Evolutionary conservation across 2,797 vertebrate genomes (phyloP).

Genomic region (Apogon talboti): DNA sequence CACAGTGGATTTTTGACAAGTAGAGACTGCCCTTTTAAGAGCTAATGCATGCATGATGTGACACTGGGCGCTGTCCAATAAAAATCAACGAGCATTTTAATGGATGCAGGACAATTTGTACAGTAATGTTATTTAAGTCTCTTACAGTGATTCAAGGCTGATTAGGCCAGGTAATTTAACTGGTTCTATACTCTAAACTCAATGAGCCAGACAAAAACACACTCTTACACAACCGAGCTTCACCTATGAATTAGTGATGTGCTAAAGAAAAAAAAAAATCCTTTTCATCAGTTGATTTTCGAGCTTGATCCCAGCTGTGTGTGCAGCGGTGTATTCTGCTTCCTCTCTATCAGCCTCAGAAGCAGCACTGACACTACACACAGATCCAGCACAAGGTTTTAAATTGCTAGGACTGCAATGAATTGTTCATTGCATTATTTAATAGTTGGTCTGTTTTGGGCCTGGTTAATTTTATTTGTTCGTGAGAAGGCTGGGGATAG

Average conservation of each 20-base stretch:
- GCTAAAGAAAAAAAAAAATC: neutral
- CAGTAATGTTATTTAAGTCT: constrained; percentile 51
- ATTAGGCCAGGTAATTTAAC: constrained; percentile 40
- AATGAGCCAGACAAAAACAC: constrained; percentile 28
- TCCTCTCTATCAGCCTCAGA: constrained; percentile 2
- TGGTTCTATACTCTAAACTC: constrained; percentile 10
- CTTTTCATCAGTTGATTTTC: too few species aligned
- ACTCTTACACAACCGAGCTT: neutral
- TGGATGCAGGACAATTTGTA: constrained; percentile 49
- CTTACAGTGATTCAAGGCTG: constrained; percentile 48
- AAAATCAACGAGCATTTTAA: constrained; percentile 55
- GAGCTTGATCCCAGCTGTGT: too few species aligned
- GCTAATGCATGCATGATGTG: constrained; percentile 44
- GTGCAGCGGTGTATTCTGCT: neutral
- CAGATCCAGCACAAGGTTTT: constrained; percentile 9
- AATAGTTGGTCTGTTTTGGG: constrained; percentile 21
- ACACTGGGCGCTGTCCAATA: constrained; percentile 43
- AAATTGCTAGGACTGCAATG: constrained; percentile 13
- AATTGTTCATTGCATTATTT: constrained; percentile 20
- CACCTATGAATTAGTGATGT: neutral
- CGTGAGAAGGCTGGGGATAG: neutral
- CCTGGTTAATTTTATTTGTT: constrained; percentile 28
- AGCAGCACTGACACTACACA: constrained; percentile 11
- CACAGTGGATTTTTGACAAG: constrained; percentile 38
- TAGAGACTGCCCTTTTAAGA: constrained; percentile 43